Evolutionary conservation across 2,797 vertebrate genomes (phyloP).

Genomic region (Anas bahamensis): DNA sequence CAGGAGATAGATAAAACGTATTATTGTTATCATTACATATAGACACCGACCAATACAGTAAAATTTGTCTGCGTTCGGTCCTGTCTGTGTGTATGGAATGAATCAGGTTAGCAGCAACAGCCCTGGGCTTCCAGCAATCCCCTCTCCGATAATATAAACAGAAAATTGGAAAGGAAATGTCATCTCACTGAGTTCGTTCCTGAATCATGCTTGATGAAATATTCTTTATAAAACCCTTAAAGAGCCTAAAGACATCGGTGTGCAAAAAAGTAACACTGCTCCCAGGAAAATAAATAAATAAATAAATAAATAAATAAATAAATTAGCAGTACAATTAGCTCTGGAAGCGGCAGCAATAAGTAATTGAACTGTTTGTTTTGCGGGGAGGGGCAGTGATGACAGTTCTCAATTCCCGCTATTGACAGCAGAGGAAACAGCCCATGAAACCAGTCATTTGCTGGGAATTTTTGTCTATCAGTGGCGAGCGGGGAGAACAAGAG

Average conservation of each 20-base stretch:
- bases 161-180: slow-evolving; percentile 59
- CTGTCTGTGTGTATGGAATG: neutral
- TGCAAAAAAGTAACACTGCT: neutral
- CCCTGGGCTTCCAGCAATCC: slow-evolving; percentile 47
- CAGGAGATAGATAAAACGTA: neutral
- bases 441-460: slow-evolving; percentile 65
- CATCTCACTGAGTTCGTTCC: slow-evolving; percentile 29
- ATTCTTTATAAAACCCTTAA: slow-evolving; percentile 62
- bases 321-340: slow-evolving; percentile 76
- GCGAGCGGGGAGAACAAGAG: slow-evolving; percentile 41
- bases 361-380: slow-evolving; percentile 48
- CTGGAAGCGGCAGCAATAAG: slow-evolving; percentile 62
- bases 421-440: slow-evolving; percentile 76
- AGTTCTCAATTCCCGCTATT: slow-evolving; percentile 49
- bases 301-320: neutral
- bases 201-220: slow-evolving; percentile 61
- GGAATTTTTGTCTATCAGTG: slow-evolving; percentile 59
- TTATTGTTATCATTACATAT: neutral
- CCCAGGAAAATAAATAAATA: slow-evolving; percentile 15
- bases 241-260: slow-evolving; percentile 27
- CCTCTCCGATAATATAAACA: slow-evolving; percentile 12
- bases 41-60: neutral
- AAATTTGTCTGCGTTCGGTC: neutral
- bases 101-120: neutral
- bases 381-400: slow-evolving; percentile 54